These are phyloP conservation scores for Eupsilia transversa DNA, from an alignment of 2,888 invertebrate genomes.

Conservation along the genomic window DNA sequence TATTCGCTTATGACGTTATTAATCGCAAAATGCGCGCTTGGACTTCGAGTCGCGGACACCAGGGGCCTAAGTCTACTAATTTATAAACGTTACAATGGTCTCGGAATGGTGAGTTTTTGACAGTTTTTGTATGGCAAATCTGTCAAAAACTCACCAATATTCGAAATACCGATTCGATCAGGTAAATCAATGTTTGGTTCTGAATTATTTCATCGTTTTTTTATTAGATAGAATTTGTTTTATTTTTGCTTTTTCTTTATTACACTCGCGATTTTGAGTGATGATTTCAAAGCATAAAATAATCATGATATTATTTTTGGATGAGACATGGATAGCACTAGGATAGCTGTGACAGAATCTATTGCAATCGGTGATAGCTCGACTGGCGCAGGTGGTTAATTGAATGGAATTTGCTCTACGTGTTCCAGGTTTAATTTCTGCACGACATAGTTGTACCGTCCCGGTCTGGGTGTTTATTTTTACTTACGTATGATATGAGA, in stretches of 20 bases:
- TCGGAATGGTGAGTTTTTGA: too few relatives aligned
- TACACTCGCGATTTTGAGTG: neutral
- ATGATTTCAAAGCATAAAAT: neutral
- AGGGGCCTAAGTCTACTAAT: too few relatives aligned
- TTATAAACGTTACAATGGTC: too few relatives aligned
- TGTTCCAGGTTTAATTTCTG: neutral
- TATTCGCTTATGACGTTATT: constrained; percentile 13
- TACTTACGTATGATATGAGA: neutral
- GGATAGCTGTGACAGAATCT: neutral
- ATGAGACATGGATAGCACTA: neutral
- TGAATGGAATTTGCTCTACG: neutral
- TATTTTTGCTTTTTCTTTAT: too few relatives aligned
- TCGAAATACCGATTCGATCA: neutral
- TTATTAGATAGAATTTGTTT: too few relatives aligned
- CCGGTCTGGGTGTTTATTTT: neutral
- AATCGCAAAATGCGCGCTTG: neutral
- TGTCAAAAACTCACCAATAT: too few relatives aligned
- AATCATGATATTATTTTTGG: neutral
- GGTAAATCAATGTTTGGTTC: neutral
- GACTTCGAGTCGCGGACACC: too few relatives aligned
- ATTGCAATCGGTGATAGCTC: neutral
- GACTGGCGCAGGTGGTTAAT: too few relatives aligned
- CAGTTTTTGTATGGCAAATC: too few relatives aligned
- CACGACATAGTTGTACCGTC: neutral
- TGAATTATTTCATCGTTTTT: neutral